Evolutionary conservation across 2,888 invertebrate genomes (phyloP), one percentile per base, ranked within the genome.

Genomic region (Schrankia costaestrigalis): DNA sequence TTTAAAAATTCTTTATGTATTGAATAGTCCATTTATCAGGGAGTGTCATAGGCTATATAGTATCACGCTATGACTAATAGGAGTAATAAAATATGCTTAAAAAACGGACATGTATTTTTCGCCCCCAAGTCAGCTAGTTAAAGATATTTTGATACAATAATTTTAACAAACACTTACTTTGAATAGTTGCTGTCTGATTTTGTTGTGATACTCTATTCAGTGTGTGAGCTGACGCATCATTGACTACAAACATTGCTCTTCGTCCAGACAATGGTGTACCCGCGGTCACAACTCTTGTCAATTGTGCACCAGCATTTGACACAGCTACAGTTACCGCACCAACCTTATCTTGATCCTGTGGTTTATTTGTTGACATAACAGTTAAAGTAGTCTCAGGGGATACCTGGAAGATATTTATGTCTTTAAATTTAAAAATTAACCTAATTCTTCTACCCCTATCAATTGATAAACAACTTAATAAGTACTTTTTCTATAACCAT

Each of bases 321-420:
- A 83, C 84, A 0, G 84, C 83, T 3, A 86, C 86, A 0, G 77
- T 71, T 0, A 85, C 80, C 12, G 84, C 75, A 15, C 86, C 84
- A 10, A 79, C 80, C 67, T 89, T 89, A 37, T 89, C 89, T 59
- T 89, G 88, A 1, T 86, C 82, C 56, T 86, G 87, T 0, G 89
- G 89, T 21, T 85, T 74, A 59, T 89, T 89, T 41, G 88, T 86
- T 21, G 88, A 81, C 83, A 87, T 88, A 22, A 89, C 88, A 30
- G 89, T 89, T 34, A 89, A 46, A 10, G 88, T 89, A 29, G 89
- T 89, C 50, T 89, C 89, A 21, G 89, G 86, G 2, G 89, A 86
- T 10, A 87, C 80, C 89, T 89, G 68, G 4, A 76, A 76, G 17
- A 17, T 7, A 17, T 5, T n/a, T n/a, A n/a, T n/a, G n/a, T n/a